Base-by-base conservation (phyloP, 1,140 invertebrate genomes). In the Luehdorfia chinensis region DNA sequence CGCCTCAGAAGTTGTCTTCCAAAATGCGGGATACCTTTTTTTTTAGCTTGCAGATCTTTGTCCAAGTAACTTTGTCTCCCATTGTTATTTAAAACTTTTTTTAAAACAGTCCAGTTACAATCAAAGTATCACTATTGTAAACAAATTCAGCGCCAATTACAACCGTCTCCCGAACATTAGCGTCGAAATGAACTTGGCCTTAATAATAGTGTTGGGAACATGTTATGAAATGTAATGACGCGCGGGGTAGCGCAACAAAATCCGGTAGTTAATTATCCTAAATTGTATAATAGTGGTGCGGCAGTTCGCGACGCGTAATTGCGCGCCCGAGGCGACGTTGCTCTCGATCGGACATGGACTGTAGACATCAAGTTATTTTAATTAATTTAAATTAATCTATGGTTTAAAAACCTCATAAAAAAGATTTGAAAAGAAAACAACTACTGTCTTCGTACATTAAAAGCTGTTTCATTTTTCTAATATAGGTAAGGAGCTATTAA, bases 181-280 rank as follows among this genome's bases (percentile, higher is more conserved):
- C 63, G 51, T 50, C 59, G 48, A 52, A 66, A 55, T 57, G 56
- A 68, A 61, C 57, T 59, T 54, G 52, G 48, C 43, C 52, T 59
- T 79, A 77, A 80, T 79, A 63, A 71, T 59, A 69, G 56, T 65
- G 66, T 61, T 68, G 60, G 54, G 36, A 53, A 57, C 69, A 70
- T 78, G 76, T 77, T 79, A 81, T 79, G 71, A 75, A 68, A 75
- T 52, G 65, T 69, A 79, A 84, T 84, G 78, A 77, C 64, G 54
- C 48, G 15, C 47, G 46, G 47, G 57, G 64, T 55, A 65, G 63
- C 58, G 50, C 56, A 58, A 73, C 73, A 66, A 78, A 75, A 72
- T 79, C 76, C 80, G 68, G 79, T 84, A 84, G 80, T 84, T 84
- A 84, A 84, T 84, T 80, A 69, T 78, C 65, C 75, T 66, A 83